Base-by-base conservation (phyloP, 2,888 invertebrate species). In the Spodoptera littoralis region DNA sequence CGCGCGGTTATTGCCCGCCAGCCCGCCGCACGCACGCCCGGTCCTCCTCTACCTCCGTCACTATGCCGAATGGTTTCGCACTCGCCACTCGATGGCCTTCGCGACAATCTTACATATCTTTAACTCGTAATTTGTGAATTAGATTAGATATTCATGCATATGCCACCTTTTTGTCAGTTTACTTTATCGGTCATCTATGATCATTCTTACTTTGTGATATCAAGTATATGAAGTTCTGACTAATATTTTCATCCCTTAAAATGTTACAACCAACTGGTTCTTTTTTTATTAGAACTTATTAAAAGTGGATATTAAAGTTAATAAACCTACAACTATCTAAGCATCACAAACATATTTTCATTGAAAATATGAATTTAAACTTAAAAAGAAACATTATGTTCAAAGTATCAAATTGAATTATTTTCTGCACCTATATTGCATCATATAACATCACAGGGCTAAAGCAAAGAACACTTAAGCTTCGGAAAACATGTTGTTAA, bases 1-100 rank as follows among this genome's bases (percentile, higher is more conserved):
- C 75, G 87, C 82, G 90, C 92, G 92, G 92, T 92, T 92, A 92
- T 90, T 92, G 92, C 90, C 92, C 92, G 90, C 87, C 60, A 71
- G 61, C 50, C 79, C 73, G 81, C 74, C 62, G 65, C 73, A 57
- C 77, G 77, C 83, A 72, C 83, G 70, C 70, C 73, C 63, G 62
- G 56, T 48, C 68, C 11, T 27, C 59, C 73, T 66, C 47, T 60
- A 41, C 70, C 74, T 76, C 62, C 61, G 42, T 62, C 65, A 73
- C 66, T 62, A 53, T 65, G 65, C 60, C 66, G 52, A 77, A 76
- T 71, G 68, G 63, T 74, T 70, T 73, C 82, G 59, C 73, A 69
- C 76, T 66, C 62, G 56, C 59, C 61, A 66, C 71, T 67, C 65
- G 69, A 58, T 82, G 86, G 84, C 88, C 89, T 88, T 88, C 87